A percentile compares a stretch with the other conserved stretches of the same genome.
Evolutionary conservation across 2,797 vertebrate genomes (phyloP).

Genomic region (Sebastes miniatus): DNA sequence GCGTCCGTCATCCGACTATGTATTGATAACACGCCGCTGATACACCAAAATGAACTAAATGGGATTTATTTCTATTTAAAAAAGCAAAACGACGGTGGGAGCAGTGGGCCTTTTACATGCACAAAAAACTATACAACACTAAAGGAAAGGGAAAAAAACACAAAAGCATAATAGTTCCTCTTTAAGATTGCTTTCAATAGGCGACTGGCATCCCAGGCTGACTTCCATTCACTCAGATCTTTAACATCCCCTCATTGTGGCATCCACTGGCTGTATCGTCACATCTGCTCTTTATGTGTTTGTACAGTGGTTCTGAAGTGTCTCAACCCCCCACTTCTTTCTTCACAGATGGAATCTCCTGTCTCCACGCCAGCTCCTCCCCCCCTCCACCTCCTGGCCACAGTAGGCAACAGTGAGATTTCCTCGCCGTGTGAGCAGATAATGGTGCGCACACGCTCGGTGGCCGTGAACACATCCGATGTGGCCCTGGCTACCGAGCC

Average conservation of each 20-base stretch:
- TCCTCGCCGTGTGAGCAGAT: constrained; percentile 98
- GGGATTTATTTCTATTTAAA: no score
- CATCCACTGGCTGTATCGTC: constrained; percentile 38
- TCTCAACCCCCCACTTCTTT: constrained; percentile 47
- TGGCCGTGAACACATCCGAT: constrained; percentile 97
- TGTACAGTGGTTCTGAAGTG: constrained; percentile 46
- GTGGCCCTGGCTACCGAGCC: constrained; percentile 96
- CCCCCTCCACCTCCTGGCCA: constrained; percentile 93
- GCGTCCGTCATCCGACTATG: no score
- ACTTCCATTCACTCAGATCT: constrained; percentile 40
- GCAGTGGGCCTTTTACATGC: no score
- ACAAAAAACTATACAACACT: no score
- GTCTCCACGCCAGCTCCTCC: constrained; percentile 93
- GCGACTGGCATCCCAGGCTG: constrained; percentile 24
- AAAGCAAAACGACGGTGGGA: no score
- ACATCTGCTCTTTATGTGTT: constrained; percentile 59
- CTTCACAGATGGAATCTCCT: constrained; percentile 95
- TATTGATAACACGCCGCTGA: no score
- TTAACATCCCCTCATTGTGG: constrained; percentile 47
- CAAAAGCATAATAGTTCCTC: no score
- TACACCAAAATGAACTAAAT: no score
- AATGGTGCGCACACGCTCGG: constrained; percentile 97
- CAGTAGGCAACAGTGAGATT: constrained; percentile 92
- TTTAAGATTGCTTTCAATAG: constrained; percentile 13
- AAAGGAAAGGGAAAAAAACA: no score